Conservation (phyloP, 2,797 vertebrate genomes). For the Myripristis murdjan region DNA sequence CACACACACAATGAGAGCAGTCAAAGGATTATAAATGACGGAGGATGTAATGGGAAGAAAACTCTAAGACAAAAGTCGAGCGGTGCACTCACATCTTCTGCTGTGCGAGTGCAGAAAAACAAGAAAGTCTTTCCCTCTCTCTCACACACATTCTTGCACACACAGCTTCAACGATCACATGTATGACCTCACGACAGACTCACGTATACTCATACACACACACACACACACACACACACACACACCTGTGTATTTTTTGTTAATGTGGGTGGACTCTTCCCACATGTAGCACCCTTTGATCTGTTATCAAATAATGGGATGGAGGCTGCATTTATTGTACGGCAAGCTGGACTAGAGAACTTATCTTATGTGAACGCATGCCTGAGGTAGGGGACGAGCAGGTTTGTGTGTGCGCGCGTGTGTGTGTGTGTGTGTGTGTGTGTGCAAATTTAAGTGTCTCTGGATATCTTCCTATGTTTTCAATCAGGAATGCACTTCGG, state of each 20-base stretch:
- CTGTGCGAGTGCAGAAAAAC: conserved; percentile 38
- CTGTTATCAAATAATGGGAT: conserved; percentile 62
- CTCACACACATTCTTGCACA: background rate
- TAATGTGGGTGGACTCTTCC: conserved; percentile 31
- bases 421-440: background rate
- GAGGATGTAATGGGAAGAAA: conserved; percentile 62
- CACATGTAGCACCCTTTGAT: conserved; percentile 47
- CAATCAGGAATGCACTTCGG: conserved; percentile 3
- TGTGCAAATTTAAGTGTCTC: too few species aligned
- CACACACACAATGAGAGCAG: conserved; percentile 58
- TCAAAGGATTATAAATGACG: conserved; percentile 76
- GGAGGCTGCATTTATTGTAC: conserved; percentile 22
- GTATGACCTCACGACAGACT: background rate
- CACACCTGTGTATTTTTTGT: background rate
- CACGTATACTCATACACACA: background rate
- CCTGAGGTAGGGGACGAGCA: background rate
- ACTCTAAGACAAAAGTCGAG: conserved; percentile 54
- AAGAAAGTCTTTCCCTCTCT: conserved; percentile 15
- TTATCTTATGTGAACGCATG: conserved; percentile 2
- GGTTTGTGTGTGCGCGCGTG: background rate
- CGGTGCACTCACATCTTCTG: conserved; percentile 28
- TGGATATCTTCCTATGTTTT: background rate
- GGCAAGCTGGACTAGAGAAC: conserved; percentile 16
- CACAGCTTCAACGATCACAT: background rate
- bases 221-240: conserved; percentile 1